These are phyloP conservation scores for Tupaia chinensis DNA, from an alignment of 2,113 vertebrate genomes.

Conservation along the genomic window DNA sequence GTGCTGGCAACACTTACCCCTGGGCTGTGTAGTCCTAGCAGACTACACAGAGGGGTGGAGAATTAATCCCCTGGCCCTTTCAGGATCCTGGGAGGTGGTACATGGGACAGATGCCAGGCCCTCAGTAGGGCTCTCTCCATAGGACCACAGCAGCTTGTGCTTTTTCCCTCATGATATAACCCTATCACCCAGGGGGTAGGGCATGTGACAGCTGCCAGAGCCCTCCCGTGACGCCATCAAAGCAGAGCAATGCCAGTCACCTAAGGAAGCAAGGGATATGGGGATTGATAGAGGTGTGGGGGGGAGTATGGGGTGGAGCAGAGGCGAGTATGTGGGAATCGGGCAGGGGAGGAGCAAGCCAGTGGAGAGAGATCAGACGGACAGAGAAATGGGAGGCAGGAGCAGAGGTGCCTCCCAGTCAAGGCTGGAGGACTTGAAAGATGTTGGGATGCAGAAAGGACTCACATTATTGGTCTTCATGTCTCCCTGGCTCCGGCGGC, in stretches of 20 bases:
- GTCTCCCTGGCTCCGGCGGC: constrained; percentile 86
- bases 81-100: neutral
- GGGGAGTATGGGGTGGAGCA: neutral
- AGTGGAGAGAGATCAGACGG: neutral
- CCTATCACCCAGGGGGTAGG: neutral
- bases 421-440: neutral
- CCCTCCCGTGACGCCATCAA: neutral
- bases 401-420: neutral
- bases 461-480: constrained; percentile 93
- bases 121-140: neutral
- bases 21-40: neutral
- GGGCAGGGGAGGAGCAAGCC: neutral
- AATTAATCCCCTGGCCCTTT: neutral
- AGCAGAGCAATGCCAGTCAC: neutral
- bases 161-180: neutral
- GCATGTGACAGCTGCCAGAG: neutral
- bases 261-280: neutral
- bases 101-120: neutral
- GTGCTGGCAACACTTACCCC: neutral
- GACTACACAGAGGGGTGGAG: neutral
- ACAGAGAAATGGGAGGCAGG: neutral
- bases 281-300: neutral
- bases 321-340: neutral
- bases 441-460: neutral
- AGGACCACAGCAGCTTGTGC: neutral